phyloP scores from a whole-genome alignment of 2,797 vertebrate genomes.

The Myotis findleyi region DNA sequence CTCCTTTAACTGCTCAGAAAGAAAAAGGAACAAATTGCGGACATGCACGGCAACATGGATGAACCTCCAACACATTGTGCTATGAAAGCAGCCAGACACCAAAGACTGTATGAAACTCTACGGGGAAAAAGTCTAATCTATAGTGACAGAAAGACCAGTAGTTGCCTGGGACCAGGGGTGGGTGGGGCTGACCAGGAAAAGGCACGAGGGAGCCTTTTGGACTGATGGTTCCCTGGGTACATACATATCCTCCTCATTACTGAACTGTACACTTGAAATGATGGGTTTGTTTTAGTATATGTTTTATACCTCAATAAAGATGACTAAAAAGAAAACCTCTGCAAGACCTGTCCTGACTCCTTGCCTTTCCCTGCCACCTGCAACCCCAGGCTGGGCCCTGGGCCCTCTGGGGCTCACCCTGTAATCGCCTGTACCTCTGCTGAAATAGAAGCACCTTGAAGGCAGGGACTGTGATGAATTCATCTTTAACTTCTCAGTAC shows the following conservation, averaged over 20 bases:
- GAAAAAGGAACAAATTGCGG: neutral
- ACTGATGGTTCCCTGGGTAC: neutral
- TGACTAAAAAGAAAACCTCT: neutral
- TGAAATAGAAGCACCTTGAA: neutral
- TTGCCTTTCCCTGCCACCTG: neutral
- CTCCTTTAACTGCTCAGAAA: neutral
- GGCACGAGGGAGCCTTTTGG: neutral
- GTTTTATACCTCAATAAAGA: neutral
- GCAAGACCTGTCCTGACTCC: neutral
- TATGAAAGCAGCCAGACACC: neutral
- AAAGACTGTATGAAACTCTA: neutral
- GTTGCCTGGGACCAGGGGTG: neutral
- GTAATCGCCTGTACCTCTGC: neutral
- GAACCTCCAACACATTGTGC: neutral
- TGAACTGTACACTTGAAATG: neutral
- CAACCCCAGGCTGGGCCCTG: neutral
- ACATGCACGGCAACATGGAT: accelerated
- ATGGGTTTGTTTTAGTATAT: neutral
- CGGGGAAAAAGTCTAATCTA: neutral
- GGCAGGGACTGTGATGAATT: neutral
- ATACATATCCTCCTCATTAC: neutral
- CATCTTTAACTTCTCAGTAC: neutral
- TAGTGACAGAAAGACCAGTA: neutral
- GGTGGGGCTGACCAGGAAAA: neutral
- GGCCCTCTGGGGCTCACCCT: neutral